These are phyloP conservation scores for Liasis olivaceus DNA, from an alignment of 2,797 vertebrate genomes.

Conservation along the genomic window DNA sequence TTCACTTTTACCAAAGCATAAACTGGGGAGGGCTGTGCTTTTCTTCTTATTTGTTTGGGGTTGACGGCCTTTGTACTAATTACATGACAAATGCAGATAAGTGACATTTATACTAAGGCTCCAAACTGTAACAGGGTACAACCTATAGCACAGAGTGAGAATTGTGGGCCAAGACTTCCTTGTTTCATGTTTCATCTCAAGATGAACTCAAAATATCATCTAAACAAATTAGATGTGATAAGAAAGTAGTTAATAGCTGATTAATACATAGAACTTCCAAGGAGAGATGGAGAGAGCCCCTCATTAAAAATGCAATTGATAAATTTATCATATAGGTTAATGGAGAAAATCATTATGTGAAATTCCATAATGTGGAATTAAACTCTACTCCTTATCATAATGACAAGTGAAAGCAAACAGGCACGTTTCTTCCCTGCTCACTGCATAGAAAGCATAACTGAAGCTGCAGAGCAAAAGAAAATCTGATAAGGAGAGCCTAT, in stretches of 20 bases:
- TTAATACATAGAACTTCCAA: not conserved
- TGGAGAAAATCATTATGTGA: not conserved
- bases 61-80: not conserved
- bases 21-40: not conserved
- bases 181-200: not conserved
- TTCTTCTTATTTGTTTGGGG: not conserved
- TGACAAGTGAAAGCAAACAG: not conserved
- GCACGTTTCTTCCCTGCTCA: not conserved
- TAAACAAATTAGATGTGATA: not conserved
- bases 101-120: not conserved
- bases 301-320: not conserved
- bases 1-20: not conserved
- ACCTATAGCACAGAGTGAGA: not conserved
- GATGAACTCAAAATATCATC: not conserved
- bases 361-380: not conserved
- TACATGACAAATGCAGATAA: not conserved
- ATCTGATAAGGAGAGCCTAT: not conserved
- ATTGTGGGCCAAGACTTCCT: not conserved
- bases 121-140: not conserved
- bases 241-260: not conserved
- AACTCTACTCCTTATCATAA: not conserved
- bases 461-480: not conserved
- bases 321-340: slow-evolving; percentile 2
- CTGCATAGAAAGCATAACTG: not conserved
- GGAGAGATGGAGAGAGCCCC: not conserved